These are phyloP conservation scores for Lasius fuliginosus DNA, from an alignment of 2,888 invertebrate species.

Conservation along the genomic window DNA sequence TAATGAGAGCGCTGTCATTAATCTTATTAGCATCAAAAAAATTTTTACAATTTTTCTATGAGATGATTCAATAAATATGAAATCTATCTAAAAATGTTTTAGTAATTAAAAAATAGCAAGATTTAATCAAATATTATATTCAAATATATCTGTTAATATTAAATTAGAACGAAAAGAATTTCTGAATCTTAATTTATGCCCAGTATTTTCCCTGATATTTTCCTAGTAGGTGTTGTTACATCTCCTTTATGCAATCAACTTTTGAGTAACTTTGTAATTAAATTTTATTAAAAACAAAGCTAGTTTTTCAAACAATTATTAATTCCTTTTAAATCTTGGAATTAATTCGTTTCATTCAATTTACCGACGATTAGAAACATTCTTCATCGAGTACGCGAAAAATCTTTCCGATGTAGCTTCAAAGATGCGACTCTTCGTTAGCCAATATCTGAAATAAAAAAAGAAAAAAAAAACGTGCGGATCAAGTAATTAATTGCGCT, in stretches of 20 bases:
- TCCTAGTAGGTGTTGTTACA: neutral
- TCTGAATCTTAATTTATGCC: neutral
- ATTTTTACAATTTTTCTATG: neutral
- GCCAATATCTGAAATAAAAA: conserved; percentile 14
- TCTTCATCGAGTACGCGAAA: neutral
- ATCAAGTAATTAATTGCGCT: conserved; percentile 4
- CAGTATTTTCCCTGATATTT: neutral
- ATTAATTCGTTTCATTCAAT: neutral
- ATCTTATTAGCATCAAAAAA: neutral
- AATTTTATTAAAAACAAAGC: neutral
- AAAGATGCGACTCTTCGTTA: neutral
- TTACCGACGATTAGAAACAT: neutral
- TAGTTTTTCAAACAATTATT: neutral
- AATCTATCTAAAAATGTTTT: neutral
- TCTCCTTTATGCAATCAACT: neutral
- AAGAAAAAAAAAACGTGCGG: neutral
- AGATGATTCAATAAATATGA: neutral
- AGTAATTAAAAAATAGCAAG: neutral
- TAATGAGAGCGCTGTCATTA: neutral
- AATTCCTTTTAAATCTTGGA: neutral
- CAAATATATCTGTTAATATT: neutral
- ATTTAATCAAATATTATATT: neutral
- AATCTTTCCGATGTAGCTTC: neutral
- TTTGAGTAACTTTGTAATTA: neutral
- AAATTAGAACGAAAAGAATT: neutral